A percentile compares a stretch with the other conserved stretches of the same genome.
Conservation (phyloP, 1,140 invertebrate species). For the Zaprionus gabonicus region DNA sequence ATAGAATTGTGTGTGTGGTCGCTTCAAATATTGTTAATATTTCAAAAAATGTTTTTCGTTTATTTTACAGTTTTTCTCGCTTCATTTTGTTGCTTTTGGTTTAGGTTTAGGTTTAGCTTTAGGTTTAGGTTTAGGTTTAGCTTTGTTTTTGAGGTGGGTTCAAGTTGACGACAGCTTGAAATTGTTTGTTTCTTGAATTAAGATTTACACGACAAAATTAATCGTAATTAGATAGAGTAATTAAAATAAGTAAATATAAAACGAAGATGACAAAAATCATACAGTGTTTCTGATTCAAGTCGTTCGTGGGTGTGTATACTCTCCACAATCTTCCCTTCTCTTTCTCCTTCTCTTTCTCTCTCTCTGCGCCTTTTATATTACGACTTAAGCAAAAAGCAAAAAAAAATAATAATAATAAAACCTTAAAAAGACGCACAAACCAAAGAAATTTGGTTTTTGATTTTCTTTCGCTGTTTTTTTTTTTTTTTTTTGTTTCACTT, state of each 20-base stretch:
- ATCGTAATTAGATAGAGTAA: slow-evolving; percentile 28
- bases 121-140: slow-evolving; percentile 11
- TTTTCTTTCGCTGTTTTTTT: slow-evolving; percentile 8
- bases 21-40: slow-evolving; percentile 17
- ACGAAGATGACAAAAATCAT: slow-evolving; percentile 18
- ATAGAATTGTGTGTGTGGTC: slow-evolving; percentile 18
- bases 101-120: slow-evolving; percentile 8
- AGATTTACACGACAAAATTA: slow-evolving; percentile 31
- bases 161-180: slow-evolving; percentile 37
- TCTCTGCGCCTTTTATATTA: not conserved
- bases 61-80: slow-evolving; percentile 2
- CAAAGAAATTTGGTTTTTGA: slow-evolving; percentile 21
- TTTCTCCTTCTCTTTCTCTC: not conserved
- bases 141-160: slow-evolving; percentile 32
- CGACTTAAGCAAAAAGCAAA: slow-evolving; percentile 9
- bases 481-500: slow-evolving; percentile 21
- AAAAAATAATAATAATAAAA: slow-evolving; percentile 22
- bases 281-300: slow-evolving; percentile 11
- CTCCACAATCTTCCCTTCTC: not conserved
- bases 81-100: slow-evolving; percentile 20
- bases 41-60: not conserved
- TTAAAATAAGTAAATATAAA: slow-evolving; percentile 13
- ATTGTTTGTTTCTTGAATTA: slow-evolving; percentile 32
- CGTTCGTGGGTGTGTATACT: not conserved
- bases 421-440: slow-evolving; percentile 27